These are phyloP conservation scores for Conops quadrifasciatus DNA, from an alignment of 2,888 invertebrate species.

Conservation along the genomic window DNA sequence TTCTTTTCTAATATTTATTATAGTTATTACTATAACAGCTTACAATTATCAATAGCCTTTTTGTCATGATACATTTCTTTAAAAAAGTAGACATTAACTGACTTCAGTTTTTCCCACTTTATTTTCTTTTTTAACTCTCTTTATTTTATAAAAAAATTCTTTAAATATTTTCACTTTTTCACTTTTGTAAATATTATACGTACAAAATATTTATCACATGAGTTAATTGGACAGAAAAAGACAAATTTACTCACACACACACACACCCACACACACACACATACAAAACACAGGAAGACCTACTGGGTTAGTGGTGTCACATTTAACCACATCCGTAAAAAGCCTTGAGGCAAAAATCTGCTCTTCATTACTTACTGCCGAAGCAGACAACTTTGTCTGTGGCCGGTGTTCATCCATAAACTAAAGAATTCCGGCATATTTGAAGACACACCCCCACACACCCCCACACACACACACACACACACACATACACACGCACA, in stretches of 20 bases:
- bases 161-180: background rate
- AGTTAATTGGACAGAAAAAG: too few relatives aligned
- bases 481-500: background rate
- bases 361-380: slow-evolving; percentile 6
- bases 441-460: background rate
- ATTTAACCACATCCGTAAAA: too few relatives aligned
- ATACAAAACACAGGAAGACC: background rate
- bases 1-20: background rate
- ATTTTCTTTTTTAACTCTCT: too few relatives aligned
- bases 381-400: background rate
- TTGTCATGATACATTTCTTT: too few relatives aligned
- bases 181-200: background rate
- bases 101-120: too few relatives aligned
- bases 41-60: too few relatives aligned
- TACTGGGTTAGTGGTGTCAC: background rate
- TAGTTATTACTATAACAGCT: too few relatives aligned
- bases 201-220: too few relatives aligned
- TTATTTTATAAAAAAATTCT: too few relatives aligned
- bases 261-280: background rate
- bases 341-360: background rate
- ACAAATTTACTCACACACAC: too few relatives aligned
- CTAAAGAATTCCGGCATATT: slow-evolving; percentile 2
- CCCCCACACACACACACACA: background rate
- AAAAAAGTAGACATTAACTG: too few relatives aligned
- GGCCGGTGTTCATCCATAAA: slow-evolving; percentile 22